These are phyloP conservation scores for Tinamus guttatus DNA, from an alignment of 2,113 vertebrate species.

Conservation along the genomic window DNA sequence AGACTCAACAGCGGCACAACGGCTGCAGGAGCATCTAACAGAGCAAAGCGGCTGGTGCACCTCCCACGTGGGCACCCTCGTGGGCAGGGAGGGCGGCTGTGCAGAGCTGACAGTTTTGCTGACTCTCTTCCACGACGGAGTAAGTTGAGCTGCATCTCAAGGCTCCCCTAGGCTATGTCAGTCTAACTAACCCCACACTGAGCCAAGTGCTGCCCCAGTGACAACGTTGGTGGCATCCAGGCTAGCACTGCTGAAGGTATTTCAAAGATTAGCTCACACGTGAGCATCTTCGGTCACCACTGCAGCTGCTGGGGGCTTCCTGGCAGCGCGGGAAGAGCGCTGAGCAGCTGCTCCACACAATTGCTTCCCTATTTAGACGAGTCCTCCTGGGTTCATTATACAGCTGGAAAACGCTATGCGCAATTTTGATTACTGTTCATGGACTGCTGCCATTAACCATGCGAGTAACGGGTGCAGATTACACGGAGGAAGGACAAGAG, in stretches of 20 bases:
- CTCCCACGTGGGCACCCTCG: accelerated
- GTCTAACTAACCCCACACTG: neutral
- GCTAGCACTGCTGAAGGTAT: neutral
- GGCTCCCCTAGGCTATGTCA: neutral
- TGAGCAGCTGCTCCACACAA: slow-evolving; percentile 36
- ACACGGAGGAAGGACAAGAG: neutral
- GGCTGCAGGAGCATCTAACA: neutral
- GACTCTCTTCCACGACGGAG: neutral
- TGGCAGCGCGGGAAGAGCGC: neutral
- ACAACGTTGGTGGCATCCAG: neutral
- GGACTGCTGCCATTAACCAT: neutral
- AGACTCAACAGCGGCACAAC: neutral
- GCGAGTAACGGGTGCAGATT: neutral
- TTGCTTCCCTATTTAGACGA: neutral
- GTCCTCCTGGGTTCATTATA: slow-evolving; percentile 48
- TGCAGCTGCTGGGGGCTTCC: slow-evolving; percentile 32
- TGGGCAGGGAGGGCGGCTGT: neutral
- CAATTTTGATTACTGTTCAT: neutral
- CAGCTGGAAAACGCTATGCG: slow-evolving; percentile 3
- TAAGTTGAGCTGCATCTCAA: neutral
- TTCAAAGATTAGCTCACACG: neutral
- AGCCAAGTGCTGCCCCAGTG: neutral
- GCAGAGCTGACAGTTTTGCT: neutral
- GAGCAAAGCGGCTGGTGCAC: neutral
- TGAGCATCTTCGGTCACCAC: neutral